Base-by-base conservation (phyloP, 92 coral and sea anemone genomes). In the Paragorgia papillata region DNA sequence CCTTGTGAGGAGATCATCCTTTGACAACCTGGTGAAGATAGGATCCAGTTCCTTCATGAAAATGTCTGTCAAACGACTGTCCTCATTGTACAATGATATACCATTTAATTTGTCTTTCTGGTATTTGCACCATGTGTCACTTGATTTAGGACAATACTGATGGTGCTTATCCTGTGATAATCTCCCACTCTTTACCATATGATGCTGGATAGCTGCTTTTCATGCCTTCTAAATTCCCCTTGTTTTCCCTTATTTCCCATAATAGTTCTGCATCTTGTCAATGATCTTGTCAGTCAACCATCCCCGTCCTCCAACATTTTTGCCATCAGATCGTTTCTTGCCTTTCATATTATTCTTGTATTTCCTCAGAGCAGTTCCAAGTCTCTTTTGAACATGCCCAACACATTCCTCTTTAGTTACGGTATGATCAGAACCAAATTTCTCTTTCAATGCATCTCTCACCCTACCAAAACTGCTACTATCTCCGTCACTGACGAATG, bases 401-500 rank as follows among this genome's bases (percentile, higher is more conserved):
- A 87, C 90, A 83, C 85, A 87, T 73, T 87, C 90, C 65, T 87
- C 88, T 65, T 87, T 87, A 19, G 48, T 62, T 20, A 87, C 74
- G 17, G 46, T 65, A 76, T 85, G 81, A 9, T 57, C 68, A 46
- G 4, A 44, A 66, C 75, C 50, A 53, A 60, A 73, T 32, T 77
- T 63, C 19, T 55, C 75, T 55, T 48, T 54, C 62, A 87, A 15
- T 33, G 85, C 86, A 54, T 83, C 90, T 56, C 62, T 66, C 46
- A 66, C 73, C 5, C 53, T 6, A 21, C 87, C 87, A 70, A 56
- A 86, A 55, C 87, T 83, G 63, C 87, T 82, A 76, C 88, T 83
- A 70, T 87, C 90, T 7, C 90, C 90, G 43, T 83, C 90, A 13
- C 88, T 88, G 12, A 87, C 88, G 71, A 79, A 87, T 22, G 81